These are phyloP conservation scores for Amphimedon queenslandica DNA, from an alignment of 37 sponge, comb jelly and placozoan genomes.

Conservation along the genomic window DNA sequence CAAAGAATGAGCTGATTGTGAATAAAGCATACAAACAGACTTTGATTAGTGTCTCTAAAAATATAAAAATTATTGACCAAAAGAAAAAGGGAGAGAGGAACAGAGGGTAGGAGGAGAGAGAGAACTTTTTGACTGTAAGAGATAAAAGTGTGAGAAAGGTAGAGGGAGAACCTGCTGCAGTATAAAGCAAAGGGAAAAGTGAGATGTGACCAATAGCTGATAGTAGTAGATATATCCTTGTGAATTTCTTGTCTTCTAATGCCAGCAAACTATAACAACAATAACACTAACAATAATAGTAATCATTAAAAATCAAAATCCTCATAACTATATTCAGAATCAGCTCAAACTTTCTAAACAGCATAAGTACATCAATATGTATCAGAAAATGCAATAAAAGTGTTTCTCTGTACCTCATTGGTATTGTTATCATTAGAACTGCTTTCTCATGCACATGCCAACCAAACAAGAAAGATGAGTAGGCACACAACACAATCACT, in stretches of 20 bases:
- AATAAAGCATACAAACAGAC: slow-evolving; percentile 38
- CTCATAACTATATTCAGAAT: too few species aligned
- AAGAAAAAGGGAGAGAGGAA: too few species aligned
- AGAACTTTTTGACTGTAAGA: too few species aligned
- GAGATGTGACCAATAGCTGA: slow-evolving; percentile 81
- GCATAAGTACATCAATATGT: too few species aligned
- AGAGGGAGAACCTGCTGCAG: slow-evolving; percentile 80
- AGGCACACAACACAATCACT: slow-evolving; percentile 74
- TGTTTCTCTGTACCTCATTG: slow-evolving; percentile 66
- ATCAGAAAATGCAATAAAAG: slow-evolving; percentile 62
- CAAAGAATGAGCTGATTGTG: slow-evolving; percentile 17
- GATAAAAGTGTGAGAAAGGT: too few species aligned
- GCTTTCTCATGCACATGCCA: slow-evolving; percentile 99
- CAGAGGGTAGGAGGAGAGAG: too few species aligned
- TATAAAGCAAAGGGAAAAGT: slow-evolving; percentile 90
- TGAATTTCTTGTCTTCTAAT: slow-evolving; percentile 42
- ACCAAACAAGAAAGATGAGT: slow-evolving; percentile 89
- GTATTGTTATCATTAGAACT: slow-evolving; percentile 81
- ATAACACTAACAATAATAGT: not conserved
- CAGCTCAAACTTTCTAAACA: too few species aligned
- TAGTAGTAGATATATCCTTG: slow-evolving; percentile 63
- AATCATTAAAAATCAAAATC: too few species aligned
- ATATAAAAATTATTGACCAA: not conserved
- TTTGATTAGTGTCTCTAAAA: slow-evolving; percentile 56
- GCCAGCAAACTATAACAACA: slow-evolving; percentile 53